These are phyloP conservation scores for Neodon shergylaensis DNA, from an alignment of 2,113 vertebrate species.

Conservation along the genomic window DNA sequence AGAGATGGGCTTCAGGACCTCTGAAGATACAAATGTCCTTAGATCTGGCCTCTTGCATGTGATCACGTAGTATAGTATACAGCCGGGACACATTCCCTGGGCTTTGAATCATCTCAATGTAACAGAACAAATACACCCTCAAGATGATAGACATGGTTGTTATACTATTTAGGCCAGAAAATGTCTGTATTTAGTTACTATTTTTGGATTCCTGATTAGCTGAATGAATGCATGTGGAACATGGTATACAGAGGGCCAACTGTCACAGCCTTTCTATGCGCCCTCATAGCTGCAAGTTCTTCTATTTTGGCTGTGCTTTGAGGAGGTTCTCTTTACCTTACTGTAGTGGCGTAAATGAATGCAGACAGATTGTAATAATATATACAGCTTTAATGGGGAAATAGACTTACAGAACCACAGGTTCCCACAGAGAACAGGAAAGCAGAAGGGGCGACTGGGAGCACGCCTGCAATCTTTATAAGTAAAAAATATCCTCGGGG, in stretches of 20 bases:
- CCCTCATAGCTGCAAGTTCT: background rate
- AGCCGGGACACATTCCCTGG: background rate
- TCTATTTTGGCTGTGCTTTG: background rate
- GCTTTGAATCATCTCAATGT: background rate
- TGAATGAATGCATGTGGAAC: background rate
- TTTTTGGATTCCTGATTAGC: background rate
- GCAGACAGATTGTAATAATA: too few species aligned
- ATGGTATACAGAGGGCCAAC: background rate
- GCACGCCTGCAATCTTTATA: too few species aligned
- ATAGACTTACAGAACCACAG: too few species aligned
- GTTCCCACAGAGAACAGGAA: too few species aligned
- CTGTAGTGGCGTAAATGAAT: too few species aligned
- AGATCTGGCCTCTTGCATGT: background rate
- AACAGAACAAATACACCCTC: background rate
- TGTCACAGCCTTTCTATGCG: background rate
- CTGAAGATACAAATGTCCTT: background rate
- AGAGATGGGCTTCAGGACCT: background rate
- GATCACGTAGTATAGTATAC: background rate
- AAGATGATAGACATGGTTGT: background rate
- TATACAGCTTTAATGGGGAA: too few species aligned
- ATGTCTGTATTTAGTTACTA: background rate
- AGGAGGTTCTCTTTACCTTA: background rate
- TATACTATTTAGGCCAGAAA: background rate
- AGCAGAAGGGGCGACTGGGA: too few species aligned
- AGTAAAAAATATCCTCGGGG: too few species aligned